Evolutionary conservation across 2,797 vertebrate species (phyloP), one percentile per base, ranked within the genome.

Genomic region (Argentina silus): DNA sequence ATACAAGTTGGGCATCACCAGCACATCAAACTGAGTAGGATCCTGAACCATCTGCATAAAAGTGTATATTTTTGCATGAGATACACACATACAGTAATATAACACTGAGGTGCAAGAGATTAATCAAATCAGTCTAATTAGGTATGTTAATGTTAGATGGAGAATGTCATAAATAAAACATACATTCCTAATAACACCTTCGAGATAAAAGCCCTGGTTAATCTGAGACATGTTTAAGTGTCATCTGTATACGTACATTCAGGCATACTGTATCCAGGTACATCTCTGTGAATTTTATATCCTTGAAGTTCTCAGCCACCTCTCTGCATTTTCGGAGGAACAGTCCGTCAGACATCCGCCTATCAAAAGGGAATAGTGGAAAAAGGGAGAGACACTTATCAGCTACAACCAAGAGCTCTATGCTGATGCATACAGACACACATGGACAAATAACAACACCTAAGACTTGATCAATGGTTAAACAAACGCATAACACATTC

Each of bases 241-340:
- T 45, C 73, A 63, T n/a, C 8, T 0, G 56, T 27, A 51, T 7
- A 81, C 91, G 83, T 92, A 98, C 98, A 82, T 99, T 99, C 68
- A 99, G 93, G 86, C 98, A 99, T 43, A 99, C 98, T 11, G 97
- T 99, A 88, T 99, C 97, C 81, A 99, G 93, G 80, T 98, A 99
- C 97, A 99, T 98, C 92, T 99, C 98, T 64, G 95, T 97, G 90
- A 99, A 99, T 84, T 98, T 98, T 59, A 99, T 94, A 75, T 98
- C 96, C 93, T 96, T 99, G 91, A 93, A 96, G 83, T 95, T 97
- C 87, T 99, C 97, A 45, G 98, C 98, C 72, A 96, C 97, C 79
- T 99, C 97, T 85, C 97, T 92, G 92, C 98, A 99, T 88, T 97
- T 97, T 67, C 94, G 93, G 66, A 99, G 93, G 88, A 99, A 99